Evolutionary conservation across 23 tunicate genomes (phyloP).

Genomic region (Trididemnum clinides): DNA sequence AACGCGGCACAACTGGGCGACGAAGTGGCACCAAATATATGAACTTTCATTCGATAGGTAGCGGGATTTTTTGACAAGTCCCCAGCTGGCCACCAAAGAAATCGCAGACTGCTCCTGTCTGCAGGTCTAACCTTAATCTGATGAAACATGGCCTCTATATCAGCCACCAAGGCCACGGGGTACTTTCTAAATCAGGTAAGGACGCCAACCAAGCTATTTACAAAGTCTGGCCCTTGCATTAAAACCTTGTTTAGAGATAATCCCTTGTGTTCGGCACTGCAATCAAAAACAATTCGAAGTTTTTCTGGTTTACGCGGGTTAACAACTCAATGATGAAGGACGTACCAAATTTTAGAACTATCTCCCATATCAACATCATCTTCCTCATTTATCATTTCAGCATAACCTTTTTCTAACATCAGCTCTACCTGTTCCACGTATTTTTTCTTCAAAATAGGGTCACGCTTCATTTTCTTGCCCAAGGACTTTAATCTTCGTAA

Average conservation of each 20-base stretch:
- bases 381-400: not conserved
- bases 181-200: conserved; percentile 22
- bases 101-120: conserved; percentile 15
- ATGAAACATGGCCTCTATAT: conserved; percentile 27
- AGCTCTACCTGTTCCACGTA: not conserved
- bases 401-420: not conserved
- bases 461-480: not conserved
- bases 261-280: not conserved
- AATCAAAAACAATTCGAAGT: not conserved
- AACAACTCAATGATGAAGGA: conserved; percentile 4
- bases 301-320: conserved; percentile 21
- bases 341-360: not conserved
- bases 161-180: conserved; percentile 33
- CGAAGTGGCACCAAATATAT: conserved; percentile 36
- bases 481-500: not conserved
- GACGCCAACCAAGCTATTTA: conserved; percentile 22
- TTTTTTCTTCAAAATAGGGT: not conserved
- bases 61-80: not conserved
- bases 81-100: conserved; percentile 40
- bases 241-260: not conserved
- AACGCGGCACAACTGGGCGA: conserved; percentile 38
- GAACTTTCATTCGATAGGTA: conserved; percentile 25
- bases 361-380: not conserved
- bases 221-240: not conserved
- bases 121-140: not conserved